phyloP scores from a whole-genome alignment of 2,797 vertebrate genomes.

The Sandelia bainsii region DNA sequence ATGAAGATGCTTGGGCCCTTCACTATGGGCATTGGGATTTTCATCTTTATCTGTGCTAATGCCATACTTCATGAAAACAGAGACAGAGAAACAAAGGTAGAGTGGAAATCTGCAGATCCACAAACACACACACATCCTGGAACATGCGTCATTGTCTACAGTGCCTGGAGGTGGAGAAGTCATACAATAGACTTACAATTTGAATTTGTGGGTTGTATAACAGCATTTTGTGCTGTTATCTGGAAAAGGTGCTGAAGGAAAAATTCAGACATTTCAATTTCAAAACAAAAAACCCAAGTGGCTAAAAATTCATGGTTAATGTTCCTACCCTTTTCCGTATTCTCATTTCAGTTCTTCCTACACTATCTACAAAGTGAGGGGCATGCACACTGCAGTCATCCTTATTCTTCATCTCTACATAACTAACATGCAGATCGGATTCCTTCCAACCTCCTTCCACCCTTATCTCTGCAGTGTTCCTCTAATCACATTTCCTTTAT shows the following conservation, averaged over 20 bases:
- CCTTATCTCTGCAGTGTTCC: constrained; percentile 46
- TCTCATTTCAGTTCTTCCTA: constrained; percentile 17
- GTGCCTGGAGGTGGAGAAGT: neutral
- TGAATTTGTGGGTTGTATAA: neutral
- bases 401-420: constrained; percentile 51
- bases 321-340: neutral
- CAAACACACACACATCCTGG: too few species aligned
- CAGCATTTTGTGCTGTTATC: neutral
- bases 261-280: constrained; percentile 10
- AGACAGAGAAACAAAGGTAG: constrained; percentile 93
- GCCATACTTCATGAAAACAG: constrained; percentile 98
- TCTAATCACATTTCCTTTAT: constrained; percentile 59
- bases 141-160: neutral
- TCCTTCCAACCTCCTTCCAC: constrained; percentile 43
- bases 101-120: neutral
- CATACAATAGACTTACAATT: neutral
- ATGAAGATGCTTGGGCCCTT: constrained; percentile 99
- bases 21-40: constrained; percentile 99
- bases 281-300: constrained; percentile 10
- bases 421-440: constrained; percentile 58
- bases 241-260: neutral
- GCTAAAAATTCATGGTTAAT: constrained; percentile 8
- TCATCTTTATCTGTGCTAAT: constrained; percentile 98
- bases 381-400: constrained; percentile 39
- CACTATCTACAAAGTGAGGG: constrained; percentile 17